phyloP scores from a whole-genome alignment of 2,113 vertebrate species.

The Erpornis zantholeuca region DNA sequence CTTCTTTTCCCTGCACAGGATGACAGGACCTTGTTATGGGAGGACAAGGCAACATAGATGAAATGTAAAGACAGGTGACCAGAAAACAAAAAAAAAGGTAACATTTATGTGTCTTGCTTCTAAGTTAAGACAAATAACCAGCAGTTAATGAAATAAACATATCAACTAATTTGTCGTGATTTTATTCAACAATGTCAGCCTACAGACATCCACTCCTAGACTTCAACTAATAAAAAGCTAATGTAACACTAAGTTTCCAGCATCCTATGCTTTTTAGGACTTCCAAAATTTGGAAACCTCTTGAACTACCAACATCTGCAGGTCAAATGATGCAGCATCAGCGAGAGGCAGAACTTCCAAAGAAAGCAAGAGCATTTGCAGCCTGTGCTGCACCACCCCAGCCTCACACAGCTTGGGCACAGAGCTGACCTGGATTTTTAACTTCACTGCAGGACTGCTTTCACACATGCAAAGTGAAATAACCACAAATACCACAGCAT shows the following conservation, averaged over 20 bases:
- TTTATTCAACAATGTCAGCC: not conserved
- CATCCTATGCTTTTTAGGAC: not conserved
- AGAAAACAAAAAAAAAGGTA: not conserved
- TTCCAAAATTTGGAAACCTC: not conserved
- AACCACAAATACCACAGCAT: not conserved
- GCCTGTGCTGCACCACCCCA: not conserved
- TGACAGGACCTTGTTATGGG: not conserved
- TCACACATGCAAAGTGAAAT: not conserved
- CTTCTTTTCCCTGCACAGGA: not conserved
- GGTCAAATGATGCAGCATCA: not conserved
- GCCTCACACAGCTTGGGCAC: not conserved
- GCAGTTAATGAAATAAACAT: not conserved
- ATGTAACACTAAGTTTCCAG: fast-evolving
- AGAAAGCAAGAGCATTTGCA: not conserved
- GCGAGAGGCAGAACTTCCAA: fast-evolving
- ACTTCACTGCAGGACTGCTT: not conserved
- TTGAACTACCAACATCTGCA: not conserved
- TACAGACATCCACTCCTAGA: not conserved
- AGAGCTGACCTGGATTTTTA: not conserved
- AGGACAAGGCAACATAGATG: not conserved
- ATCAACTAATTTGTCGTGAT: not conserved
- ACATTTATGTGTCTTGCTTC: not conserved
- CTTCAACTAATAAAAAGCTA: not conserved
- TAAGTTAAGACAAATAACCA: not conserved
- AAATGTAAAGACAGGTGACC: not conserved